phyloP scores from a whole-genome alignment of 2,888 invertebrate genomes.

The Limenitis arthemis region DNA sequence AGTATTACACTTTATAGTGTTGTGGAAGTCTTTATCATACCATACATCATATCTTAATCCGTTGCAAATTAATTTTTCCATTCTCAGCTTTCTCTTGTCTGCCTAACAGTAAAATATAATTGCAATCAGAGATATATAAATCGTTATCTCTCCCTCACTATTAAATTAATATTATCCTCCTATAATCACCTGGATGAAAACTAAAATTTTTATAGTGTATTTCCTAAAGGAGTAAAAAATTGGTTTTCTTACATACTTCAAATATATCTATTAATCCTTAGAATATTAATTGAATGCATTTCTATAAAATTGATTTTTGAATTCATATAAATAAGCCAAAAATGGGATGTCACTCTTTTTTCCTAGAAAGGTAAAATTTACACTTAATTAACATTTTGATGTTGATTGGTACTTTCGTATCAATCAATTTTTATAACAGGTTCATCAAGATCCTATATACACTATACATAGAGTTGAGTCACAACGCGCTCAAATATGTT shows the following conservation, averaged over 20 bases:
- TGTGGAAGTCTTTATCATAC: conserved; percentile 11
- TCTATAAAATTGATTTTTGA: no score
- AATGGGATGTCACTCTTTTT: no score
- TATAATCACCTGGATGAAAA: neutral
- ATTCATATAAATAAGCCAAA: no score
- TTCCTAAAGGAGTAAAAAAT: no score
- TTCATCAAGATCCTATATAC: conserved; percentile 3
- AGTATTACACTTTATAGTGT: conserved; percentile 18
- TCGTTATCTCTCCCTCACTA: conserved; percentile 1
- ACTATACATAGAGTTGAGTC: no score
- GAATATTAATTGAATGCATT: no score
- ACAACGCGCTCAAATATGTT: no score
- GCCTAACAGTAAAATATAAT: conserved; percentile 19
- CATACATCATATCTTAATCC: conserved; percentile 8
- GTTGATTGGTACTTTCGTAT: neutral
- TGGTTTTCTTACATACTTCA: no score
- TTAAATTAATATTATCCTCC: neutral
- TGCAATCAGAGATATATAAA: conserved; percentile 15
- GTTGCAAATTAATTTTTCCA: conserved; percentile 20
- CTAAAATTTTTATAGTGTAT: neutral
- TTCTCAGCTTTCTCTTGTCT: conserved; percentile 18
- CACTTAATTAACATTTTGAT: neutral
- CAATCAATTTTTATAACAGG: conserved; percentile 5
- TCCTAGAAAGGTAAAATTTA: no score
- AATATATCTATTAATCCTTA: no score